phyloP scores from a whole-genome alignment of 1,140 invertebrate species.

The Chironomus striatipennis region DNA sequence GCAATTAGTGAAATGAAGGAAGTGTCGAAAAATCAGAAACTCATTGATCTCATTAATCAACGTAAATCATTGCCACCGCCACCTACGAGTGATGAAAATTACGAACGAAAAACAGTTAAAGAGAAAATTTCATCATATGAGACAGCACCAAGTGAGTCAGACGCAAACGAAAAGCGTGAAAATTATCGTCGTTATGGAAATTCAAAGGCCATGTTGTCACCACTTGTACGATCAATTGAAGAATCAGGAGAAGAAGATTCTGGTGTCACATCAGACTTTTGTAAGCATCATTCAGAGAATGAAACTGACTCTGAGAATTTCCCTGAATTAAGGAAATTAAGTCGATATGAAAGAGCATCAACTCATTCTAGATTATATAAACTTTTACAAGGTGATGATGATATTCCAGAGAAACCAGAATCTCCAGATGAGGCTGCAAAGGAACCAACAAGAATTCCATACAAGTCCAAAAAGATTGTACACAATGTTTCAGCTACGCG shows the following conservation, averaged over 20 bases:
- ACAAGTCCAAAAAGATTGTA: conserved; percentile 33
- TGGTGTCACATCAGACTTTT: conserved; percentile 61
- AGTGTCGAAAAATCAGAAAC: background rate
- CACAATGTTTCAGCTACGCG: conserved; percentile 39
- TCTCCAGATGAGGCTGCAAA: conserved; percentile 13
- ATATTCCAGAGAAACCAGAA: conserved; percentile 33
- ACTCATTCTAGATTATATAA: conserved; percentile 63
- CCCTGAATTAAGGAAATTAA: conserved; percentile 46
- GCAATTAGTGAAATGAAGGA: background rate
- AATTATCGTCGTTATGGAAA: conserved; percentile 10
- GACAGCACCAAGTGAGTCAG: conserved; percentile 22
- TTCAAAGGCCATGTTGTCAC: conserved; percentile 33
- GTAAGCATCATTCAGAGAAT: conserved; percentile 53
- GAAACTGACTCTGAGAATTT: conserved; percentile 54
- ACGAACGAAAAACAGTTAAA: conserved; percentile 35
- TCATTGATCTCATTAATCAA: background rate
- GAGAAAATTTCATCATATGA: conserved; percentile 39
- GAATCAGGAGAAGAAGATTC: conserved; percentile 60
- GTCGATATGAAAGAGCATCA: conserved; percentile 55
- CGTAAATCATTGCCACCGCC: conserved; percentile 28
- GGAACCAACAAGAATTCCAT: conserved; percentile 31
- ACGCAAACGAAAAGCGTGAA: background rate
- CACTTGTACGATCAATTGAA: conserved; percentile 42
- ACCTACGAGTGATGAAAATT: conserved; percentile 33
- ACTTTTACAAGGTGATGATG: conserved; percentile 44